A percentile compares a stretch with the other conserved stretches of the same genome.
These are phyloP conservation scores for Halictus ligatus DNA, from an alignment of 2,888 invertebrate genomes.

Conservation along the genomic window DNA sequence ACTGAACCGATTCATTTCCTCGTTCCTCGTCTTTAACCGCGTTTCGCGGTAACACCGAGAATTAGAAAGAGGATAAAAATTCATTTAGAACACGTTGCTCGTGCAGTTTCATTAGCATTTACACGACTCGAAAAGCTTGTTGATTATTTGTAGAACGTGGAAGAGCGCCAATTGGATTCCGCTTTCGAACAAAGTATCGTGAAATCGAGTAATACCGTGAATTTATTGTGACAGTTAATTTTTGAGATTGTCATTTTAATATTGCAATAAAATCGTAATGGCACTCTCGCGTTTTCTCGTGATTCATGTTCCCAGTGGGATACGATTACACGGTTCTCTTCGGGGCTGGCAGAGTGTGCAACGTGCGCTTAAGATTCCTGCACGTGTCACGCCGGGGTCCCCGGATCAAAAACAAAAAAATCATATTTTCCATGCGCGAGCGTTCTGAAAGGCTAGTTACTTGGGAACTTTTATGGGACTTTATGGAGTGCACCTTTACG, in stretches of 20 bases:
- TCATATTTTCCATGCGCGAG: conserved; percentile 35
- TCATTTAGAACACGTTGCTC: background rate
- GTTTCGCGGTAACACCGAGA: background rate
- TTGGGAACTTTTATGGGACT: conserved; percentile 60
- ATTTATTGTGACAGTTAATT: background rate
- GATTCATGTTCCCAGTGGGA: conserved; percentile 3
- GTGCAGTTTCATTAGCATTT: background rate
- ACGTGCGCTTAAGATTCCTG: conserved; percentile 49
- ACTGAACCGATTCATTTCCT: background rate
- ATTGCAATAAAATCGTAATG: background rate
- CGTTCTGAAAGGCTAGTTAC: conserved; percentile 52
- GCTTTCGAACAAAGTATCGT: background rate
- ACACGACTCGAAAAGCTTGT: background rate
- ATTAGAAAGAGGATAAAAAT: background rate
- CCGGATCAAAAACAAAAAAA: conserved; percentile 14
- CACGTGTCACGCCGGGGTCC: conserved; percentile 38
- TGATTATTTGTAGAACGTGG: background rate
- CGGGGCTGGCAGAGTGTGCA: background rate
- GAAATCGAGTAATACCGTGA: background rate
- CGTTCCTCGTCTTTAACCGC: background rate
- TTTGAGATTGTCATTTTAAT: background rate
- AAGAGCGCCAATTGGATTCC: background rate
- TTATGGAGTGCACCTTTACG: conserved; percentile 63
- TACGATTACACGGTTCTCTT: background rate
- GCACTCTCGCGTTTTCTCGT: background rate